Evolutionary conservation across 2,888 invertebrate genomes (phyloP), one percentile per base, ranked within the genome.

Genomic region (Petrophora chlorosata): DNA sequence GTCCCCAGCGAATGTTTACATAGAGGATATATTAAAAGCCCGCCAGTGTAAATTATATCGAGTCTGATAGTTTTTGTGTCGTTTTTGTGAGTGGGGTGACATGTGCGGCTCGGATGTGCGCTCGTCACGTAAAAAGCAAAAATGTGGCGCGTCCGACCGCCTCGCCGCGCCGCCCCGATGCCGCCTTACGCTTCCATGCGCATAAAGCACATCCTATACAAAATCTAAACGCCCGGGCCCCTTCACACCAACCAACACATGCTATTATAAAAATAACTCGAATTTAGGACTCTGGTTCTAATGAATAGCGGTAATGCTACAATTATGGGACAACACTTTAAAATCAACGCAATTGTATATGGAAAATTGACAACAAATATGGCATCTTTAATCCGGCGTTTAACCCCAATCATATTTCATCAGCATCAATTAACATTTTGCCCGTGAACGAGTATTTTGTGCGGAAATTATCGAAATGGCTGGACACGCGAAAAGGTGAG

Each of bases 171-270:
- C 23, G 22, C 8, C 7, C 22, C 8, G 38, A 36, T 47, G 39
- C 46, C 53, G 59, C 59, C 22, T 7, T 42, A 36, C 52, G 39
- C 46, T 55, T 59, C 59, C 61, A 54, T 61, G 57, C 63, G 52
- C 50, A 59, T 48, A 59, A 51, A 53, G 53, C 62, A 65, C 73
- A 76, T 78, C 79, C 78, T 77, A 74, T 63, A 61, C 57, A 53
- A 58, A 71, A 67, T 61, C 68, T 59, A 57, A 58, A 51, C 53
- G 48, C 51, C 39, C 49, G n/a, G n/a, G n/a, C n/a, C n/a, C n/a
- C n/a, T n/a, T n/a, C n/a, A n/a, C n/a, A n/a, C n/a, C n/a, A n/a
- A n/a, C n/a, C n/a, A n/a, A n/a, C n/a, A n/a, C n/a, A n/a, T n/a
- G n/a, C n/a, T n/a, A n/a, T 3, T 25, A 25, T 10, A 25, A 9